These are phyloP conservation scores for Dugesia japonica DNA, from an alignment of 2,888 invertebrate species.

Conservation along the genomic window DNA sequence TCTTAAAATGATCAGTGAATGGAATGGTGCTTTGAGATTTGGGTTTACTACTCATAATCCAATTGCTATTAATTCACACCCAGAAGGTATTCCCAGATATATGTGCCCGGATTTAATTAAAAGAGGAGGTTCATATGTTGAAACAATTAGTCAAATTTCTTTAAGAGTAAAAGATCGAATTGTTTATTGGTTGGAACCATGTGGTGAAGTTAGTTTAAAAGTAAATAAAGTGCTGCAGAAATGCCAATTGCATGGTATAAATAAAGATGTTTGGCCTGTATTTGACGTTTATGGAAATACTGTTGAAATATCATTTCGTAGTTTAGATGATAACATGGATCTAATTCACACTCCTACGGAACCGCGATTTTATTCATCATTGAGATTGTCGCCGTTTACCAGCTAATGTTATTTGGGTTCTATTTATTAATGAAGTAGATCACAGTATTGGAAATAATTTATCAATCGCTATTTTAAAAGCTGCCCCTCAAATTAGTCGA, in stretches of 20 bases:
- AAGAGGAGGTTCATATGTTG: background rate
- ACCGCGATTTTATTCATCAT: background rate
- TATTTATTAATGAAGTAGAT: slow-evolving; percentile 12
- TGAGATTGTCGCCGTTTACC: background rate
- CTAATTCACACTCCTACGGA: background rate
- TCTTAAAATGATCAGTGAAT: background rate
- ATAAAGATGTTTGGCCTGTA: background rate
- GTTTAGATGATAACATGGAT: background rate
- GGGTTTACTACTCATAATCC: background rate
- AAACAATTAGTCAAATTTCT: background rate
- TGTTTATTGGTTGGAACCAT: background rate
- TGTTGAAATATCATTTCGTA: background rate
- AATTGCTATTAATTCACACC: background rate
- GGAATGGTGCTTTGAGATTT: background rate
- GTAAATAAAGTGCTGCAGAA: background rate
- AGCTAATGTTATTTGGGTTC: background rate
- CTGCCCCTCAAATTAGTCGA: background rate
- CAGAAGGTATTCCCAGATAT: background rate
- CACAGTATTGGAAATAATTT: background rate
- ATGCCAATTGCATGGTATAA: background rate
- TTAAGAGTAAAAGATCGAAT: background rate
- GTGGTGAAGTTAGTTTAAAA: background rate
- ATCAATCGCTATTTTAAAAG: background rate
- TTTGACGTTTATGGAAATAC: background rate
- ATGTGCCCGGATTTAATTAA: background rate